Percentiles rank a stretch among this genome's conserved stretches.
phyloP scores from a whole-genome alignment of 2,888 invertebrate species.

The Agrotis puta region DNA sequence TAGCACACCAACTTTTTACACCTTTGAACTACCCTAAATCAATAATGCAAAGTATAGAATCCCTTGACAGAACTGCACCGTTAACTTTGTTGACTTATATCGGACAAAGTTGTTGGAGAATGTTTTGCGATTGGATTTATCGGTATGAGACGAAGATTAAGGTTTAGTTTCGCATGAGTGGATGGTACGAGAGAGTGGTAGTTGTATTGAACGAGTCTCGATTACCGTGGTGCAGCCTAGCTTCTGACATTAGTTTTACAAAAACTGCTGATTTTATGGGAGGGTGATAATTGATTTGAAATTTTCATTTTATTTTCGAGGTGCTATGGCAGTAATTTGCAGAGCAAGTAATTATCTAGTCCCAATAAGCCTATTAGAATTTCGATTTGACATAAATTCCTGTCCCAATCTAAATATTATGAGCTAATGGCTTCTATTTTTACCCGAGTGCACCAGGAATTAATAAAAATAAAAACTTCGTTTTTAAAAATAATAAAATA shows the following conservation, averaged over 20 bases:
- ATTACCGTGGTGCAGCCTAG: constrained; percentile 59
- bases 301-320: not conserved
- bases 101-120: constrained; percentile 62
- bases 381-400: no score
- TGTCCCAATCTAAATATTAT: no score
- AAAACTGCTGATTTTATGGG: constrained; percentile 50
- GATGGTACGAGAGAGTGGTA: constrained; percentile 23
- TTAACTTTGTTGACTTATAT: constrained; percentile 58
- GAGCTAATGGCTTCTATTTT: no score
- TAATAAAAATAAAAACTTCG: no score
- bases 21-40: not conserved
- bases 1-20: constrained; percentile 48
- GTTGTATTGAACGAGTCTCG: constrained; percentile 64
- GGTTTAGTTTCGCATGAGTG: constrained; percentile 29
- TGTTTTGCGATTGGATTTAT: constrained; percentile 39
- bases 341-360: not conserved
- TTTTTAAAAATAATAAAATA: no score
- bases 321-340: not conserved
- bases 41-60: constrained; percentile 35
- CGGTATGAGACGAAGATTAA: constrained; percentile 18
- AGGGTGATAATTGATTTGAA: not conserved
- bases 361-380: not conserved
- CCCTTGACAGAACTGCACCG: constrained; percentile 19
- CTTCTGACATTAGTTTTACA: constrained; percentile 56
- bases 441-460: no score